Conservation (phyloP, 2,113 vertebrate genomes). For the Sciurus niger region DNA sequence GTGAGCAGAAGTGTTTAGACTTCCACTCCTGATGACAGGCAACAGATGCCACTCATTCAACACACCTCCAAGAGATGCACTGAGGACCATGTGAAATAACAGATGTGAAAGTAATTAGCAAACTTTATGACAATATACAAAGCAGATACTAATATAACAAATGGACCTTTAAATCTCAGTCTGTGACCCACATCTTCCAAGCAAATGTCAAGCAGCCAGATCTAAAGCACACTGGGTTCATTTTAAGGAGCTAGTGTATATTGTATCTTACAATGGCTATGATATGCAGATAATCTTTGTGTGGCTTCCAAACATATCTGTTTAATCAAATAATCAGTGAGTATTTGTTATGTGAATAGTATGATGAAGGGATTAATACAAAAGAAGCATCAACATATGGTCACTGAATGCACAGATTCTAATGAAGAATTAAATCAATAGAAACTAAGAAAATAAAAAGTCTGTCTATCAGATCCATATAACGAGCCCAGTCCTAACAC, state of each 20-base stretch:
- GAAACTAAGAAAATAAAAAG: background rate
- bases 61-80: background rate
- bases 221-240: background rate
- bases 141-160: background rate
- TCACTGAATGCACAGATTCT: background rate
- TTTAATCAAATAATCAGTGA: conserved; percentile 7
- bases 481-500: background rate
- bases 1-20: background rate
- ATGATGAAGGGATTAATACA: background rate
- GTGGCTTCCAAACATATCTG: background rate
- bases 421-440: background rate
- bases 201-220: background rate
- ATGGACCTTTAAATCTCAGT: background rate
- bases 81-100: background rate
- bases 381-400: background rate
- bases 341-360: background rate
- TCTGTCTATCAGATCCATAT: background rate
- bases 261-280: background rate
- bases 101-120: background rate
- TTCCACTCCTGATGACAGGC: background rate
- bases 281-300: conserved; percentile 33
- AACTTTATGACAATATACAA: conserved; percentile 24
- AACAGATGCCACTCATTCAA: background rate
- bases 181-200: background rate
- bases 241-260: background rate